Conservation (phyloP, 2,797 vertebrate species). For the Nothura maculosa region DNA sequence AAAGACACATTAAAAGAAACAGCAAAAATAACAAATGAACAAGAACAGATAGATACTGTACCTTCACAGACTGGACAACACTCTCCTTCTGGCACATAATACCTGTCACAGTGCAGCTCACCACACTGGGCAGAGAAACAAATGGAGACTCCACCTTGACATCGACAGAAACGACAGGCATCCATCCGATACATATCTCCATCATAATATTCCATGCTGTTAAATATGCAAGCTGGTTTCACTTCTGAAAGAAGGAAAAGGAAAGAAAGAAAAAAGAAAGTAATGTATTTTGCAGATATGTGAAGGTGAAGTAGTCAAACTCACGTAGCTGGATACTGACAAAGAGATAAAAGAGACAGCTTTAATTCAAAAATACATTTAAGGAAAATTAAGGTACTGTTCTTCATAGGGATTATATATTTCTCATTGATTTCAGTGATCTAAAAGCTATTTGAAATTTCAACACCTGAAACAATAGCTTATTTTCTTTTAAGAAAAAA, state of each 20-base stretch:
- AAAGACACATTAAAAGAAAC: not conserved
- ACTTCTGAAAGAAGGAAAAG: constrained; percentile 81
- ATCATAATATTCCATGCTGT: constrained; percentile 87
- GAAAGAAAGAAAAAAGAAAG: not conserved
- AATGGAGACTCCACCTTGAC: constrained; percentile 91
- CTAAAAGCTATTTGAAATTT: not conserved
- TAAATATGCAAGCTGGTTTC: constrained; percentile 88
- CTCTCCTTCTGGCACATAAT: constrained; percentile 91
- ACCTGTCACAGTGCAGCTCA: constrained; percentile 87
- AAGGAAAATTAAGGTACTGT: not conserved
- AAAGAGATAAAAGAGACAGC: not conserved
- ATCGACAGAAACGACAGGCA: constrained; percentile 90
- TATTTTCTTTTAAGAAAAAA: not conserved
- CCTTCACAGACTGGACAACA: constrained; percentile 94
- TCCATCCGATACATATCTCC: constrained; percentile 93
- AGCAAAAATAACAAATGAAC: not conserved
- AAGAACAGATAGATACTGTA: constrained; percentile 46
- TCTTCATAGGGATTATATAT: not conserved
- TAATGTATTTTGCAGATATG: not conserved
- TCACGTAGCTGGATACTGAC: not conserved
- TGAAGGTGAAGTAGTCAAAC: not conserved
- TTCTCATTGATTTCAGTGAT: not conserved
- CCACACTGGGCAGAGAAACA: constrained; percentile 92
- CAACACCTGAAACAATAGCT: not conserved
- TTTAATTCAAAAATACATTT: not conserved